Evolutionary conservation across 1,140 invertebrate genomes (phyloP), one percentile per base, ranked within the genome.

Genomic region (Cyrtorhinus lividipennis): DNA sequence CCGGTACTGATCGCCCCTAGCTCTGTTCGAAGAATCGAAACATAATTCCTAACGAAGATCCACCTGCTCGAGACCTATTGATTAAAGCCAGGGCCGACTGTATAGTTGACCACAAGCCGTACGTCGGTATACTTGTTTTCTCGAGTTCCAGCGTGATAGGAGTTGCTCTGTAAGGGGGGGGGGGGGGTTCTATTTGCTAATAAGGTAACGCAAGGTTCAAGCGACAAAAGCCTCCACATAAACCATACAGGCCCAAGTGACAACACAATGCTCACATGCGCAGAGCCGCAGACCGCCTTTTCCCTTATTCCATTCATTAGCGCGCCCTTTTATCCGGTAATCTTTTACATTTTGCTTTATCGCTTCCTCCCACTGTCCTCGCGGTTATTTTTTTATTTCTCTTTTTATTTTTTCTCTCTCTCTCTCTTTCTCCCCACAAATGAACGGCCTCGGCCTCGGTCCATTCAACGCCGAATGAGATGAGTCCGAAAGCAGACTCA

Each of bases 241-340:
- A 53, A 53, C 48, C 48, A 53, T 53, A 53, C 48, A 53, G 48
- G 20, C 3, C 20, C 5, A 53, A 53, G 48, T 53, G 48, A 53
- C 48, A 53, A 53, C 48, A 53, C 48, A 53, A 53, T 53, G 48
- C 48, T 53, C 12, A 22, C 10, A 22, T 53, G 12, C 48, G 65
- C 59, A 59, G 65, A n/a, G n/a, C n/a, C n/a, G n/a, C n/a, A n/a
- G n/a, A n/a, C n/a, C 59, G 65, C 65, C 64, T 65, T 62, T 62
- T 62, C 18, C 64, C 58, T 66, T 30, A 20, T 59, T 59, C 23
- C 26, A 59, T 25, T 59, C 57, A 30, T 59, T 59, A 25, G 24
- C 26, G 24, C 23, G 24, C 23, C 26, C 23, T 59, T 30, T 24
- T 59, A 30, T 59, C 24, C 26, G 13, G 24, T 59, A 24, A 30